Conservation (phyloP, 2,113 vertebrate genomes). For the Alaudala cheleensis region DNA sequence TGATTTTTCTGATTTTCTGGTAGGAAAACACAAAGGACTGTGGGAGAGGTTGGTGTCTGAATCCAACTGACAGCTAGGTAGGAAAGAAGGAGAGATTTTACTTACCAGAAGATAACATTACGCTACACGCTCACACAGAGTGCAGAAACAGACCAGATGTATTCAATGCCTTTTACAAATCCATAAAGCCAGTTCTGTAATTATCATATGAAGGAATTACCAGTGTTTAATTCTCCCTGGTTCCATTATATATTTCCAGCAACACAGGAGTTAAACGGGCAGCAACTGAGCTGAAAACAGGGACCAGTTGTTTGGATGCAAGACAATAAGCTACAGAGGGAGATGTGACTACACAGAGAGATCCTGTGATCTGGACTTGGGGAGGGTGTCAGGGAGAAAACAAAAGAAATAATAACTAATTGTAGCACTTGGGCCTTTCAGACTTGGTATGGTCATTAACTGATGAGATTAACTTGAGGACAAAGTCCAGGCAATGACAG, state of each 20-base stretch:
- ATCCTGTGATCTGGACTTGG: neutral
- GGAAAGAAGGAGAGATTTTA: neutral
- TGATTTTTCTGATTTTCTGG: neutral
- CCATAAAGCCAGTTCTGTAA: neutral
- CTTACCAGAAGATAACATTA: neutral
- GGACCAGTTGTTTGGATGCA: neutral
- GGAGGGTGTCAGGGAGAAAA: neutral
- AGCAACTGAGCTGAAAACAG: neutral
- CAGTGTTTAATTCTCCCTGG: neutral
- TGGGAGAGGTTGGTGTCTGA: fast-evolving
- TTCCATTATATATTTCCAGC: neutral
- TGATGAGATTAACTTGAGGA: neutral
- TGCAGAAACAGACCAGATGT: neutral
- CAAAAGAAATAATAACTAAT: neutral
- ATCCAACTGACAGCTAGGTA: neutral
- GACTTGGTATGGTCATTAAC: neutral
- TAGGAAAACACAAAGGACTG: neutral
- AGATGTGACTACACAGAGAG: neutral
- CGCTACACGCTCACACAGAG: fast-evolving
- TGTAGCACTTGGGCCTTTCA: neutral
- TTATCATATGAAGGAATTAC: neutral
- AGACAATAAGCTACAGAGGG: neutral
- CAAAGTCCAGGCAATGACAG: neutral
- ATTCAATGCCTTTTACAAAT: neutral
- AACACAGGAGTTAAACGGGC: neutral